Base-by-base conservation (phyloP, 53 echinoderm and acorn worm species). In the Actinopyga echinites region DNA sequence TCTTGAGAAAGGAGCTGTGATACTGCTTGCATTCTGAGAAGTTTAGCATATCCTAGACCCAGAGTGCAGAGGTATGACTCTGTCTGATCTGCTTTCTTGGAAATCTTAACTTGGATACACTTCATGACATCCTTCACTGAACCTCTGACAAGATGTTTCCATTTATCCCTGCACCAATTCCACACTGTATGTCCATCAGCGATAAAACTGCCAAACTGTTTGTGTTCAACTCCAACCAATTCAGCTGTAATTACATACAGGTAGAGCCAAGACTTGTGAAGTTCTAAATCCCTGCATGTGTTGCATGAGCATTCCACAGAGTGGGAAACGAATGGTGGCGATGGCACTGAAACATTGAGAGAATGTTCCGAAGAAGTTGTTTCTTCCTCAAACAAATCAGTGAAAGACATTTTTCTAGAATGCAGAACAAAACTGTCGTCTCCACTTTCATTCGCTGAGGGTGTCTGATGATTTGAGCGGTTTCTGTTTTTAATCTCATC, bases 341-440 rank as follows among this genome's bases (percentile, higher is more conserved):
- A 56, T 15, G 25, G 45, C 5, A 77, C 19, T 5, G 56, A 55
- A 24, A 77, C 15, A 44, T 71, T 42, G 5, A 22, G 17, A 26
- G 40, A 40, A 44, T n/a, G 4, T 53, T 53, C 77, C 17, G 32
- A 28, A 8, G 43, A n/a, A 9, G n/a, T 37, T 29, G 62, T 8
- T 21, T 37, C 36, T 8, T 73, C 22, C 19, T 77, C 55, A 55
- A 12, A 45, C 26, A 77, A 32, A 53, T 77, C 77, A 12, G 56
- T 53, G 19, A 30, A 30, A 56, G 77, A 77, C 56, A 77, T 77
- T 45, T 43, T 74, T 32, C 77, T 77, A 20, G 77, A 53, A 54
- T 77, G 77, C 21, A 77, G 31, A 6, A 77, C 56, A 32, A 77
- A 77, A 77, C 77, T 77, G 12, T 77, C 77, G 26, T 77, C 77